These are phyloP conservation scores for Eucera pruinosa DNA, from an alignment of 2,888 invertebrate genomes.

Conservation along the genomic window DNA sequence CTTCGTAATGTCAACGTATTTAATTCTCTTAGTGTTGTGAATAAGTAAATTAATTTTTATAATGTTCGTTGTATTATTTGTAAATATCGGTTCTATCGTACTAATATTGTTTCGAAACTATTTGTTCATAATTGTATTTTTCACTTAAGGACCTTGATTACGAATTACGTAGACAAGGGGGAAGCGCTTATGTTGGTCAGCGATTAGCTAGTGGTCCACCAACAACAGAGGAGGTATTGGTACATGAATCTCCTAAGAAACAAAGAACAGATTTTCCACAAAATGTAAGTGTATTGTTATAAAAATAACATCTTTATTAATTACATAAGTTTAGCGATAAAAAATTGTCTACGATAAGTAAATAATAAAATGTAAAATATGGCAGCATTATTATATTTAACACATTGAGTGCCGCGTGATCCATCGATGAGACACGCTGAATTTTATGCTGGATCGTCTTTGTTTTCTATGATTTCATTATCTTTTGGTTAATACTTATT, in stretches of 20 bases:
- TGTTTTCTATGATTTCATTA: too few relatives aligned
- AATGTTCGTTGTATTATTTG: too few relatives aligned
- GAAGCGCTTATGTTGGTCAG: constrained; percentile 92
- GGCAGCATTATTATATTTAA: not conserved
- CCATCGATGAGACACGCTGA: too few relatives aligned
- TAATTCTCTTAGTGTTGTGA: not conserved
- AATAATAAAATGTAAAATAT: not conserved
- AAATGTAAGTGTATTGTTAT: constrained; percentile 71
- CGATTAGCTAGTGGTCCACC: constrained; percentile 88
- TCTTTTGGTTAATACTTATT: too few relatives aligned
- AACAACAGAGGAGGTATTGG: constrained; percentile 82
- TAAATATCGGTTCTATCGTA: too few relatives aligned
- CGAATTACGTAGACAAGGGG: constrained; percentile 90
- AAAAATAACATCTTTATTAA: not conserved
- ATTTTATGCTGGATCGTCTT: too few relatives aligned
- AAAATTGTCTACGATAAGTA: not conserved
- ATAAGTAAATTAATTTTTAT: not conserved
- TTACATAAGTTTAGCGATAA: not conserved
- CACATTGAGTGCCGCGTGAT: too few relatives aligned
- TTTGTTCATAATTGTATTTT: constrained; percentile 16
- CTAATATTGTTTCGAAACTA: not conserved
- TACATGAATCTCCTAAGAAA: constrained; percentile 83
- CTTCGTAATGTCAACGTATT: not conserved
- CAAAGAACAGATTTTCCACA: constrained; percentile 81
- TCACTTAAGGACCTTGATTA: constrained; percentile 89